A percentile compares a stretch with the other conserved stretches of the same genome.
phyloP scores from a whole-genome alignment of 2,888 invertebrate genomes.

The Mesorhabditis spiculigera region DNA sequence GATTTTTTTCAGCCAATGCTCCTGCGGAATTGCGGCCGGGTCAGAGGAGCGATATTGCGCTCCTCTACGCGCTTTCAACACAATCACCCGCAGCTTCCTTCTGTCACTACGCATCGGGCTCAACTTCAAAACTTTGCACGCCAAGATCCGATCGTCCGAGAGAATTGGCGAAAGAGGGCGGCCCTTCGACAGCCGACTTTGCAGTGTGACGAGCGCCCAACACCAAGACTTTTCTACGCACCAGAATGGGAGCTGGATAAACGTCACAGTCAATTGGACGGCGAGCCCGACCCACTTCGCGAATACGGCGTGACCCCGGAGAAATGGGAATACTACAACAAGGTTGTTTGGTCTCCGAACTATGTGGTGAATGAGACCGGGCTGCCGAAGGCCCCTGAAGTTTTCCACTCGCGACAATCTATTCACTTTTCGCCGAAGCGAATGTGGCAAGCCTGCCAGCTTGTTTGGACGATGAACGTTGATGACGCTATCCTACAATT shows the following conservation, averaged over 20 bases:
- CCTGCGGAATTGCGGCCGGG: background rate
- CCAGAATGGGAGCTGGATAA: constrained; percentile 53
- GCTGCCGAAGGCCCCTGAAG: constrained; percentile 48
- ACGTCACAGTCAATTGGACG: constrained; percentile 40
- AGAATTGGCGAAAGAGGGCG: constrained; percentile 31
- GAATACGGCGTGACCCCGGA: constrained; percentile 54
- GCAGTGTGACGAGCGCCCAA: constrained; percentile 40
- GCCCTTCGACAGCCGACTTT: constrained; percentile 33
- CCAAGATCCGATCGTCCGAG: background rate
- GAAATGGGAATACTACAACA: constrained; percentile 58
- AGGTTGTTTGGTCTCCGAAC: constrained; percentile 55
- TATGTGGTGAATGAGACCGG: constrained; percentile 56
- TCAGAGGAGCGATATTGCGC: background rate
- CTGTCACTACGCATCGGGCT: background rate
- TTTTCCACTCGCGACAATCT: constrained; percentile 37
- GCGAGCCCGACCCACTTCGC: constrained; percentile 37
- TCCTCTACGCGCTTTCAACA: background rate
- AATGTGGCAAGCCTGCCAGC: constrained; percentile 52
- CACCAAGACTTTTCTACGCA: constrained; percentile 42
- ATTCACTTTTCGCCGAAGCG: constrained; percentile 48
- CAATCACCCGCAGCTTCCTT: background rate
- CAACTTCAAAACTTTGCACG: background rate
- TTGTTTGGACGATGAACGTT: constrained; percentile 51
- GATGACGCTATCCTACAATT: constrained; percentile 50
- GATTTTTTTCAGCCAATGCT: background rate